Base-by-base conservation (phyloP, 2,888 invertebrate genomes). In the Celastrina argiolus region DNA sequence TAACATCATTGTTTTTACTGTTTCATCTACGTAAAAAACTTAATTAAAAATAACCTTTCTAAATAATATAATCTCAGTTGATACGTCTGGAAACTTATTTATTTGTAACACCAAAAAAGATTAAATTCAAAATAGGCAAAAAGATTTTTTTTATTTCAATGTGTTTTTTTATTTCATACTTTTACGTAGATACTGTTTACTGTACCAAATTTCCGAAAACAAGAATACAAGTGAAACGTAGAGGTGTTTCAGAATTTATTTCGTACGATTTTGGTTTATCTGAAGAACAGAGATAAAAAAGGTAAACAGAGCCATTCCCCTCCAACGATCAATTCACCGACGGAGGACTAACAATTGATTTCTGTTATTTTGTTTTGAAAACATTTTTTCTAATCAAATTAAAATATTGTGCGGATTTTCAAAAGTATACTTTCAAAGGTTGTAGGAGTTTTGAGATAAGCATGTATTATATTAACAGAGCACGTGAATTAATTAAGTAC, bases 291-390 rank as follows among this genome's bases (percentile, higher is more conserved):
- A 58, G 58, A 58, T 58, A 58, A 58, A 58, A 58, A 58, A 58
- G 58, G 58, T 58, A 58, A 58, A 58, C 58, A 16, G 51, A 22
- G 10, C 51, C 51, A 18, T 58, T 58, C 28, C n/a, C 16, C 31
- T n/a, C 12, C 16, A 16, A 18, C 45, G 45, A 45, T 45, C 58
- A 5, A 58, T 58, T 58, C 16, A 31, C 58, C 31, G 58, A 58
- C 1, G 8, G 7, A 58, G 31, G 31, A 16, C 58, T 28, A 16
- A 31, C 58, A 31, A 58, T 8, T n/a, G 58, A 58, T 58, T 31
- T 58, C 31, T 58, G 10, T 58, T 58, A 58, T 31, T 58, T 56
- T 56, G 26, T 26, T 56, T 58, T 31, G 58, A 58, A 58, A n/a
- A 31, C 31, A 31, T 26, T 51, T n/a, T 51, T 26, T 51, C 22